Evolutionary conservation across 2,797 vertebrate species (phyloP).

Genomic region (Champsocephalus esox): DNA sequence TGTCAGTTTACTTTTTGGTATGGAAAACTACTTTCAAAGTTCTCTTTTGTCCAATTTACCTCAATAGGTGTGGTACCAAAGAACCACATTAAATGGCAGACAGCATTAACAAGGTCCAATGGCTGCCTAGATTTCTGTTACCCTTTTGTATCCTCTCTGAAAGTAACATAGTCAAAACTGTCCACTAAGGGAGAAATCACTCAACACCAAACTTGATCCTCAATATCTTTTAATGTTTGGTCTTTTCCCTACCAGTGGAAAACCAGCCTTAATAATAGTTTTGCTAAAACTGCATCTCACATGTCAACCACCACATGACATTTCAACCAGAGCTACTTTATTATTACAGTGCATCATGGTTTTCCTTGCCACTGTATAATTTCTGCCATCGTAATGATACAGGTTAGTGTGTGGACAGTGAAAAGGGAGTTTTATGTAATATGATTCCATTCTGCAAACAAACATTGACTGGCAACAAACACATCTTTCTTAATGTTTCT

Average conservation of each 20-base stretch:
- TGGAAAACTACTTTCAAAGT: neutral
- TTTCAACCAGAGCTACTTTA: slow-evolving; percentile 11
- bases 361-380: slow-evolving; percentile 49
- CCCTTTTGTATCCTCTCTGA: too few species aligned
- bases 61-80: neutral
- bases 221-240: neutral
- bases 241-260: neutral
- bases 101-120: neutral
- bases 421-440: neutral
- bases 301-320: neutral
- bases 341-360: slow-evolving; percentile 27
- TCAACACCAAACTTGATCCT: too few species aligned
- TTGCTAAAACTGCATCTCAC: slow-evolving; percentile 1
- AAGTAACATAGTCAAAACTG: too few species aligned
- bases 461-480: neutral
- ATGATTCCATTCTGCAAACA: slow-evolving; percentile 21
- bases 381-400: slow-evolving; percentile 21
- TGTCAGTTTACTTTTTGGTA: neutral
- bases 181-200: too few species aligned
- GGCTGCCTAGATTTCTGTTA: too few species aligned
- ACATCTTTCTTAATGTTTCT: neutral
- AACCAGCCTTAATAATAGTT: neutral
- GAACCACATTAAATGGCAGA: neutral
- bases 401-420: neutral
- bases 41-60: neutral